Base-by-base conservation (phyloP, 2,888 invertebrate genomes). In the Alentia gelatinosa region DNA sequence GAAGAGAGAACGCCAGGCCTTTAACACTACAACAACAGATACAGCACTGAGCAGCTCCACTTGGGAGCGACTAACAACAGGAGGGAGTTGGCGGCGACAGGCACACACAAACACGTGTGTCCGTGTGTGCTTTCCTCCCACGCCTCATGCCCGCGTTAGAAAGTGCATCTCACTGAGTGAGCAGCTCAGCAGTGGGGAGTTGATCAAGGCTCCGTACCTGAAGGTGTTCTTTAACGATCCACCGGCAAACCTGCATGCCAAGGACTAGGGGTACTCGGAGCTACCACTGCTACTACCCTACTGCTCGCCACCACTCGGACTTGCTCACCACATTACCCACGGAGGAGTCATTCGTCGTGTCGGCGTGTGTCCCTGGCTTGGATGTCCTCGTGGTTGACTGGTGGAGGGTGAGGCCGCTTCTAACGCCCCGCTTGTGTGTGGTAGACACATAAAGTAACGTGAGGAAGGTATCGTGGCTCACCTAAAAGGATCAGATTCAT, bases 391-490 rank as follows among this genome's bases (percentile, higher is more conserved):
- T 68, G 68, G 30, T 30, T 19, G 33, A 30, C 63, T 26, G 79
- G 79, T 37, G 79, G 79, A 39, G 79, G 79, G 39, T 26, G 79
- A 39, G 79, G 79, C 23, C 37, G 56, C 56, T 56, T 56, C 56
- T 56, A 19, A 56, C 56, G n/a, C 56, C 56, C 56, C 19, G n/a
- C 56, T 19, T 56, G 56, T 56, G 19, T 3, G 56, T 56, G 19
- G 56, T 56, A n/a, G 56, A 56, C 1, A n/a, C n/a, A n/a, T 9
- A 39, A 39, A 79, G 79, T 19, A 23, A n/a, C 63, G 68, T 30
- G 68, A 30, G 68, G 68, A 68, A 26, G 68, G 68, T 26, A 79
- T 79, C 79, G 19, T 3, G 56, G 5, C 56, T 37, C 39, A 35
- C 79, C n/a, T n/a, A n/a, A n/a, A n/a, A n/a, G n/a, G n/a, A n/a